Evolutionary conservation across 2,113 vertebrate genomes (phyloP).

Genomic region (Alces alces): DNA sequence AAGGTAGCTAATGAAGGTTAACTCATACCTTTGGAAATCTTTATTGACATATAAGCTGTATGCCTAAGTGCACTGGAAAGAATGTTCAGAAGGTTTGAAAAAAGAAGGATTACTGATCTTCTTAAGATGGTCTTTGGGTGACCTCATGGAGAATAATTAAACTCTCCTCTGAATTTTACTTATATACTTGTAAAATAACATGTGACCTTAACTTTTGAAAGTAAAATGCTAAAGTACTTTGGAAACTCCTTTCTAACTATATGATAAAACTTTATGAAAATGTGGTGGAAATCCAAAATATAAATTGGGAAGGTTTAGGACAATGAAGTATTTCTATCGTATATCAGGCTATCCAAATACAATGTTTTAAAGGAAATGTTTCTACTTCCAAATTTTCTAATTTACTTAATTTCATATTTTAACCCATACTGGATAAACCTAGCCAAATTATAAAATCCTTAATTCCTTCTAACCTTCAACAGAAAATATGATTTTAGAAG

Average conservation of each 20-base stretch:
- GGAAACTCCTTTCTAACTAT: background rate
- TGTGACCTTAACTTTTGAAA: background rate
- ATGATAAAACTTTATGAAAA: background rate
- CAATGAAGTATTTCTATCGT: background rate
- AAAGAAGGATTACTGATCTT: background rate
- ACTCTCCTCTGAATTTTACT: background rate
- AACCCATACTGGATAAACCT: background rate
- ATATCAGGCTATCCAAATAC: background rate
- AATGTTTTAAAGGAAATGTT: background rate
- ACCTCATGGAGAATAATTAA: background rate
- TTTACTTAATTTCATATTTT: background rate
- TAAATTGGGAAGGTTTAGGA: background rate
- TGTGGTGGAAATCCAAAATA: background rate
- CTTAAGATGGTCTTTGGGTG: background rate
- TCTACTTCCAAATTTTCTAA: background rate
- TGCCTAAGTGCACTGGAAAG: background rate
- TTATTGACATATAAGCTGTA: background rate
- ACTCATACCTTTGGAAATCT: background rate
- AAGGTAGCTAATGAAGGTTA: background rate
- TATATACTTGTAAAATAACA: background rate
- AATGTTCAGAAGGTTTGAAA: background rate
- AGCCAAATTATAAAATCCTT: background rate
- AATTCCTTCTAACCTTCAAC: background rate
- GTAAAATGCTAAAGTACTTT: background rate
- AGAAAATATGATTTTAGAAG: background rate